These are phyloP conservation scores for Psylliodes chrysocephalus DNA, from an alignment of 2,888 invertebrate genomes.

Conservation along the genomic window DNA sequence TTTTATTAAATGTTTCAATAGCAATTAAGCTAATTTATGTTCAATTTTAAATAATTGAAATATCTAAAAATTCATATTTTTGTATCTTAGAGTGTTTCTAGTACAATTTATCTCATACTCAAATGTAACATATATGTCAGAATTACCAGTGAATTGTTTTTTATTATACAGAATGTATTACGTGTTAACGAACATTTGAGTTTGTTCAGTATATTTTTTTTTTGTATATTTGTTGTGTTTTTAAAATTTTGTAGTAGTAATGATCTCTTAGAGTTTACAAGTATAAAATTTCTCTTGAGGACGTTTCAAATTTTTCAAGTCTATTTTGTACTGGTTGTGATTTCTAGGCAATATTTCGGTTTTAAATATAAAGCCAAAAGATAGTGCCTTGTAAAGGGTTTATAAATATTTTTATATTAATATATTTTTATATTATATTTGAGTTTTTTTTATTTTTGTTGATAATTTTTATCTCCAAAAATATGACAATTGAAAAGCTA, in stretches of 20 bases:
- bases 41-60: too few species aligned
- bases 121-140: background rate
- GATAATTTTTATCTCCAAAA: too few species aligned
- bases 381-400: slow-evolving; percentile 48
- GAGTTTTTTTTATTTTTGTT: background rate
- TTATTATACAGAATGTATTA: slow-evolving; percentile 22
- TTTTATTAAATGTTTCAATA: too few species aligned
- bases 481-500: too few species aligned
- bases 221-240: slow-evolving; percentile 24
- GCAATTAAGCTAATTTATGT: too few species aligned
- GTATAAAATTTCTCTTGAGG: slow-evolving; percentile 1
- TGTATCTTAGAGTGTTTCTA: too few species aligned
- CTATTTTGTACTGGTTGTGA: slow-evolving; percentile 46
- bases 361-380: slow-evolving; percentile 51
- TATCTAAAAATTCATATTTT: too few species aligned
- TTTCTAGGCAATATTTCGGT: slow-evolving; percentile 52
- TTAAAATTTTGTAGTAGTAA: slow-evolving; percentile 22
- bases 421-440: slow-evolving; percentile 25
- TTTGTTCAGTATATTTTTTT: slow-evolving; percentile 10
- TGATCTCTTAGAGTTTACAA: slow-evolving; percentile 18
- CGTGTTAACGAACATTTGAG: too few species aligned
- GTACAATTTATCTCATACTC: background rate
- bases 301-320: slow-evolving; percentile 17
- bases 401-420: slow-evolving; percentile 50
- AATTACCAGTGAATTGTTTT: slow-evolving; percentile 3